A percentile compares a stretch with the other conserved stretches of the same genome.
Conservation (phyloP, 2,888 invertebrate species). For the Aleiodes testaceus region DNA sequence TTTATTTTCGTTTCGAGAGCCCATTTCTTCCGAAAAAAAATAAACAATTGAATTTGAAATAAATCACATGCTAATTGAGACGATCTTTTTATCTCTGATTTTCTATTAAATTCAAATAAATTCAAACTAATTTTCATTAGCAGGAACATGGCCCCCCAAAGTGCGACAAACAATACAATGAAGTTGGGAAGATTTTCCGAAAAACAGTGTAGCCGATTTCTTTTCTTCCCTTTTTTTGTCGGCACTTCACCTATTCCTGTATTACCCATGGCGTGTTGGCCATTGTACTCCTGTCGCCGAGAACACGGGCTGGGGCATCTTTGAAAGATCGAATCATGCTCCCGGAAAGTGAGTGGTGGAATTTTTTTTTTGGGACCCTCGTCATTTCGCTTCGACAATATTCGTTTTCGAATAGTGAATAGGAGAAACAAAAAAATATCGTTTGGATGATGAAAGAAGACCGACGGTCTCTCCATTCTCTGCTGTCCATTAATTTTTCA, state of each 20-base stretch:
- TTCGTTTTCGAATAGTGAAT: slow-evolving; percentile 22
- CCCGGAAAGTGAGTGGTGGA: slow-evolving; percentile 20
- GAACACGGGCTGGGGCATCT: slow-evolving; percentile 38
- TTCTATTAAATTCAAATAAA: no score
- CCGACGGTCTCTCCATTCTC: neutral
- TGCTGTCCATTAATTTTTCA: slow-evolving; percentile 22
- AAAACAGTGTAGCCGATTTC: slow-evolving; percentile 59
- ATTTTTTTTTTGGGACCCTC: slow-evolving; percentile 29
- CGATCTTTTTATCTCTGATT: neutral
- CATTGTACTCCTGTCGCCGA: slow-evolving; percentile 69
- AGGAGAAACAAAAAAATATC: slow-evolving; percentile 25
- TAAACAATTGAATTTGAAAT: neutral
- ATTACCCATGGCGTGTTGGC: slow-evolving; percentile 50
- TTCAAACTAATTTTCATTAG: no score
- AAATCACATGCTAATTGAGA: neutral
- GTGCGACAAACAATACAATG: slow-evolving; percentile 62
- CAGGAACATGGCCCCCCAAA: slow-evolving; percentile 50
- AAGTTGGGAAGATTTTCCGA: slow-evolving; percentile 66
- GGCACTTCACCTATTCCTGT: slow-evolving; percentile 57
- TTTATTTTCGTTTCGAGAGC: neutral
- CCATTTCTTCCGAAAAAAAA: no score
- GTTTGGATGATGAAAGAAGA: slow-evolving; percentile 23
- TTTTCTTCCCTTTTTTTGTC: slow-evolving; percentile 1
- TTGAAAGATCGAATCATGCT: slow-evolving; percentile 57
- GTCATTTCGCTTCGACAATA: slow-evolving; percentile 43